Evolutionary conservation across 2,797 vertebrate genomes (phyloP).

Genomic region (Melanotaenia boesemani): DNA sequence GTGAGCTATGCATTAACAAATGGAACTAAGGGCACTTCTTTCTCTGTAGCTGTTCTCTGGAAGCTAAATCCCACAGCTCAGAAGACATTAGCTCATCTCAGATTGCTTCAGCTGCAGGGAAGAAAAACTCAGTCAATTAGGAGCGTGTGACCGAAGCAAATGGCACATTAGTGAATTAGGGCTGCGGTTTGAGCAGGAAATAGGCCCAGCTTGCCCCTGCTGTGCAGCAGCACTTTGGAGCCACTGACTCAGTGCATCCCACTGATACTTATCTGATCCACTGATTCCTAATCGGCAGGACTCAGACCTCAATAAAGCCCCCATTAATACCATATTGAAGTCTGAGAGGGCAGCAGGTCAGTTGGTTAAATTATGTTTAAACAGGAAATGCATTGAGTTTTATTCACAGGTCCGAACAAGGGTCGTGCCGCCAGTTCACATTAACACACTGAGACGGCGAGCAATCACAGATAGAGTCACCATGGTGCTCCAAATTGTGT

Average conservation of each 20-base stretch:
- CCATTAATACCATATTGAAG: slow-evolving; percentile 39
- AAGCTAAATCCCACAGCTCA: slow-evolving; percentile 59
- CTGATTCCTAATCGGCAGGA: slow-evolving; percentile 59
- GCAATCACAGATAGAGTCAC: neutral
- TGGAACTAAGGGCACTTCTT: slow-evolving; percentile 4
- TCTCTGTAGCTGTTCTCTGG: slow-evolving; percentile 33
- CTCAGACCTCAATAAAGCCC: slow-evolving; percentile 43
- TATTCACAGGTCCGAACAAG: slow-evolving; percentile 8
- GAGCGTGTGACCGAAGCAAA: slow-evolving; percentile 82
- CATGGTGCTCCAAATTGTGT: neutral
- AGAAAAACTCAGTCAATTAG: slow-evolving; percentile 79
- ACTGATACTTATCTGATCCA: slow-evolving; percentile 73
- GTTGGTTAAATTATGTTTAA: slow-evolving; percentile 26
- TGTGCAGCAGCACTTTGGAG: slow-evolving; percentile 79
- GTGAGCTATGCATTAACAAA: slow-evolving; percentile 36
- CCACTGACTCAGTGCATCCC: slow-evolving; percentile 71
- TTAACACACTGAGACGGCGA: neutral
- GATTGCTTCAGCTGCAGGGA: slow-evolving; percentile 72
- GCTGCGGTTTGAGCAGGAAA: slow-evolving; percentile 82
- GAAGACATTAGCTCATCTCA: slow-evolving; percentile 77
- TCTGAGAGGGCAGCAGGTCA: slow-evolving; percentile 12
- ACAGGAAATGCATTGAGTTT: slow-evolving; percentile 19
- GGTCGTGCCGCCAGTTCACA: neutral
- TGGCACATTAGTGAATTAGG: slow-evolving; percentile 85
- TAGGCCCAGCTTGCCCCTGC: slow-evolving; percentile 68